These are phyloP conservation scores for Microtus oregoni DNA, from an alignment of 2,113 vertebrate genomes.

Conservation along the genomic window DNA sequence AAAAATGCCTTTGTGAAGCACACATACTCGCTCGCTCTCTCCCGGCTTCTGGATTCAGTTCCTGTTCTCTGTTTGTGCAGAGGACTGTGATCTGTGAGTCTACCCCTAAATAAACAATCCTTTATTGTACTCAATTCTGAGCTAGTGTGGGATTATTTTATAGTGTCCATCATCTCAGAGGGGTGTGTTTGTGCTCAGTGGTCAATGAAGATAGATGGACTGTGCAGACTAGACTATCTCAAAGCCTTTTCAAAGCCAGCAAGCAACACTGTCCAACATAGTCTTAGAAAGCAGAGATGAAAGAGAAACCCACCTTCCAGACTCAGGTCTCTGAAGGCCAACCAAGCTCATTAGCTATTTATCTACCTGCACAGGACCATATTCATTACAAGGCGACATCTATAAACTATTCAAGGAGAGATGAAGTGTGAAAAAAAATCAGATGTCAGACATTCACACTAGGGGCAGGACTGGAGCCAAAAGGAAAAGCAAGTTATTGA, in stretches of 20 bases:
- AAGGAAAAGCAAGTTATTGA: background rate
- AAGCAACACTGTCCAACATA: background rate
- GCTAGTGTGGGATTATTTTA: no score
- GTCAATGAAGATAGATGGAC: slow-evolving; percentile 6
- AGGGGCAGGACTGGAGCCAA: background rate
- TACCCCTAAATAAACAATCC: no score
- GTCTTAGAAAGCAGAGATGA: background rate
- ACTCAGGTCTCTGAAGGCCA: background rate
- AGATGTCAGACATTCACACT: background rate
- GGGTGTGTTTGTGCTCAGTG: background rate
- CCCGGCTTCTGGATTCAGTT: no score
- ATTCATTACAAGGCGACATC: slow-evolving; percentile 12
- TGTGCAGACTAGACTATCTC: background rate
- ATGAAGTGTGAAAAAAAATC: slow-evolving; percentile 19
- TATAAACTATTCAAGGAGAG: background rate
- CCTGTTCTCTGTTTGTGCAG: no score
- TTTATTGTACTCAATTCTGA: no score
- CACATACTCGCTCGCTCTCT: no score
- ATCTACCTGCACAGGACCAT: background rate
- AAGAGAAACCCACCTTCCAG: background rate
- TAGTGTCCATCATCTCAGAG: background rate
- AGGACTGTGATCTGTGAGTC: no score
- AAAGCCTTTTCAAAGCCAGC: background rate
- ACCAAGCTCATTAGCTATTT: slow-evolving; percentile 39
- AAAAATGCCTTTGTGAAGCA: no score